These are phyloP conservation scores for Desmophyllum pertusum DNA, from an alignment of 92 coral and sea anemone genomes.

Conservation along the genomic window DNA sequence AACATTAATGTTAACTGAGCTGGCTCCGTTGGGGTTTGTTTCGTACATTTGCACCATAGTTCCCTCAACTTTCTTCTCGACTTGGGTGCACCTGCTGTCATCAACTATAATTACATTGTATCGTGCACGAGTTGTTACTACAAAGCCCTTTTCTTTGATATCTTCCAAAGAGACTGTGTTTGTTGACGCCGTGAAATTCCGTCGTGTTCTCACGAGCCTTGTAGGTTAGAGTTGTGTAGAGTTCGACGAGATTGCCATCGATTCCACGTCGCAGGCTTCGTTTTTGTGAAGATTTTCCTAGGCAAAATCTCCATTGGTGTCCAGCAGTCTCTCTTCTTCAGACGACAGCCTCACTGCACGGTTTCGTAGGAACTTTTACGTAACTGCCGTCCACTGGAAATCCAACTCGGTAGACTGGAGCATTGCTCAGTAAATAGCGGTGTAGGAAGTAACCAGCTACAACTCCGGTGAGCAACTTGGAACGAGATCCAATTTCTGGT, in stretches of 20 bases:
- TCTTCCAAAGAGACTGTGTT: background rate
- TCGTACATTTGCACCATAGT: slow-evolving; percentile 27
- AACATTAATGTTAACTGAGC: background rate
- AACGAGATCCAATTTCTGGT: slow-evolving; percentile 29
- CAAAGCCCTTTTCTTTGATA: slow-evolving; percentile 21
- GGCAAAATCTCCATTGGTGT: slow-evolving; percentile 12
- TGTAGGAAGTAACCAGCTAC: background rate
- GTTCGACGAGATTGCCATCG: background rate
- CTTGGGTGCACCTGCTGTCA: slow-evolving; percentile 1
- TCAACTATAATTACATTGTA: slow-evolving; percentile 12
- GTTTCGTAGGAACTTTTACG: background rate
- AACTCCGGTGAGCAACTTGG: background rate
- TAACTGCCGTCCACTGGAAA: slow-evolving; percentile 33
- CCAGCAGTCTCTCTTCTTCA: slow-evolving; percentile 19
- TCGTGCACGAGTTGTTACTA: slow-evolving; percentile 23
- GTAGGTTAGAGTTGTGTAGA: slow-evolving; percentile 7
- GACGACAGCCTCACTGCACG: slow-evolving; percentile 31
- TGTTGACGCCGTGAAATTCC: background rate
- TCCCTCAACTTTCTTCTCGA: slow-evolving; percentile 12
- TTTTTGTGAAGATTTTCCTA: background rate
- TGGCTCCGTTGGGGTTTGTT: slow-evolving; percentile 30
- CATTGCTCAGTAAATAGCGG: background rate
- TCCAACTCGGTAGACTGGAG: slow-evolving; percentile 28
- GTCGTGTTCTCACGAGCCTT: background rate
- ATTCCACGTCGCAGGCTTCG: background rate